Percentiles rank a stretch among this genome's conserved stretches.
Evolutionary conservation across 1,140 invertebrate species (phyloP).

Genomic region (Holotrichia oblita): DNA sequence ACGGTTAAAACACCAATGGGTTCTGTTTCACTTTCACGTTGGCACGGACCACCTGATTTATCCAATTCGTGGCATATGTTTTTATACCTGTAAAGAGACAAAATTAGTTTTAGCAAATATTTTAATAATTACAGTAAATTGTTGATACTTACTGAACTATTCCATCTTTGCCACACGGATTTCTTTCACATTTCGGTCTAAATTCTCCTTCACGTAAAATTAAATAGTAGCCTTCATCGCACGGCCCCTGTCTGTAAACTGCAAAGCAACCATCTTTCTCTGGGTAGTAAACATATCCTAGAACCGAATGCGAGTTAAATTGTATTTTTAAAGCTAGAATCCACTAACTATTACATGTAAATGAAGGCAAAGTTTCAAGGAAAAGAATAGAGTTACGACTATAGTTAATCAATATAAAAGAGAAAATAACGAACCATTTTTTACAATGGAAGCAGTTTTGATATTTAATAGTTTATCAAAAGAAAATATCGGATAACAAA

Average conservation of each 20-base stretch:
- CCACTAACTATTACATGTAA: no score
- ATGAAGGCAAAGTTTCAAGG: no score
- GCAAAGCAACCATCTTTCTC: slow-evolving; percentile 68
- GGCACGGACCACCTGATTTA: slow-evolving; percentile 41
- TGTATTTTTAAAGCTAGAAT: no score
- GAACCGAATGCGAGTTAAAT: slow-evolving; percentile 47
- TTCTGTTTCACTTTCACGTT: slow-evolving; percentile 25
- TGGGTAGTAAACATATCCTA: slow-evolving; percentile 71
- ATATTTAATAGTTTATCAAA: no score
- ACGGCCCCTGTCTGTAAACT: slow-evolving; percentile 71
- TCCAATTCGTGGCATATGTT: slow-evolving; percentile 39
- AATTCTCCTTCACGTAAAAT: slow-evolving; percentile 64
- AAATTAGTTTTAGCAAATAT: neutral
- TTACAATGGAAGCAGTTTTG: no score
- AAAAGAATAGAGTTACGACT: no score
- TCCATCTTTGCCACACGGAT: slow-evolving; percentile 66
- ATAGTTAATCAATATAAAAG: no score
- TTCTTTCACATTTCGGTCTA: slow-evolving; percentile 67
- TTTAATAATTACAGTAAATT: slow-evolving; percentile 32
- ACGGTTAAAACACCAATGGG: slow-evolving; percentile 34
- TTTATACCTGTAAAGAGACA: neutral
- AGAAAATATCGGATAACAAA: no score
- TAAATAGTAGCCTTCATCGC: slow-evolving; percentile 65
- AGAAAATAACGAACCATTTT: no score
- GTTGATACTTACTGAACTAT: slow-evolving; percentile 48